Evolutionary conservation across 2,113 vertebrate species (phyloP).

Genomic region (Dermatemys mawii): DNA sequence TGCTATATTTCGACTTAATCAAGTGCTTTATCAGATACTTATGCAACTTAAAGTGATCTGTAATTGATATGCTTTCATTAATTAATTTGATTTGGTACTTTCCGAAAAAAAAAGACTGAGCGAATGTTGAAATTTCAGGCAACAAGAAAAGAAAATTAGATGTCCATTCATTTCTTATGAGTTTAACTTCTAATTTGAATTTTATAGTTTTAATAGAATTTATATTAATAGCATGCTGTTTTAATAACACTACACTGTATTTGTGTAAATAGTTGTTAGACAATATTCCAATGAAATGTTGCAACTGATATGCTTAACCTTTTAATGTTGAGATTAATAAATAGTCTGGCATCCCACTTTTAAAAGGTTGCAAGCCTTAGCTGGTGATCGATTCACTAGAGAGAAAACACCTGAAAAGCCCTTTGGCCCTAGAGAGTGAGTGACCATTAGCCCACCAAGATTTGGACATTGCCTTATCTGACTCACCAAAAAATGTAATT

Average conservation of each 20-base stretch:
- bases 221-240: neutral
- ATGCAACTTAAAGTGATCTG: neutral
- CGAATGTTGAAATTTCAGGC: neutral
- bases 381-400: no score
- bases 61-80: neutral
- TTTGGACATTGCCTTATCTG: neutral
- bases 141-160: neutral
- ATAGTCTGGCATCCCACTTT: neutral
- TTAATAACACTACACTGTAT: neutral
- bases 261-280: neutral
- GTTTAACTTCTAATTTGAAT: neutral
- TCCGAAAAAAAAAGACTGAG: neutral
- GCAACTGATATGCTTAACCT: neutral
- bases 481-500: neutral
- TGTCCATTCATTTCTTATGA: neutral
- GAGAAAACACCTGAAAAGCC: neutral
- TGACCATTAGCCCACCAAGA: neutral
- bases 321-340: neutral
- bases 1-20: neutral
- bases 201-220: neutral
- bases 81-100: neutral
- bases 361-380: no score
- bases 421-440: neutral
- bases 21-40: neutral
- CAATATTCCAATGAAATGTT: neutral